Base-by-base conservation (phyloP, 2,797 vertebrate species). In the Myiotriccus ornatus region DNA sequence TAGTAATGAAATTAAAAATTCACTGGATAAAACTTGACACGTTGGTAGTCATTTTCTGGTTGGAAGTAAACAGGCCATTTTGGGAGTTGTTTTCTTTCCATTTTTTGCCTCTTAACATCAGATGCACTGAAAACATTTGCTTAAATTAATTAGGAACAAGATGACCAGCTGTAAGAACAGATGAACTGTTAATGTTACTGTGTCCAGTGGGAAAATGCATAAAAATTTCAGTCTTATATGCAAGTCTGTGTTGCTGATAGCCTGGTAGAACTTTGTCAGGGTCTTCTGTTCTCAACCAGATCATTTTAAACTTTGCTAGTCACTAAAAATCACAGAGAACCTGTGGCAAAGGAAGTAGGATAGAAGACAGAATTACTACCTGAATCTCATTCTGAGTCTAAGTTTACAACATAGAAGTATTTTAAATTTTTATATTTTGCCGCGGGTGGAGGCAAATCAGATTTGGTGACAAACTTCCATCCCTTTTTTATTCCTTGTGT, bases 11-110 rank as follows among this genome's bases (percentile, higher is more conserved):
- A 68, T 62, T 27, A 69, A 50, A 78, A 76, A 59, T 62, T 63
- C 27, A 37, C 12, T 46, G 11, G 46, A 12, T 75, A 47, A 62
- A 87, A 59, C 64, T 21, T 37, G 24, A 35, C 49, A 20, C 10
- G 11, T 14, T 46, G 12, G 2, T 63, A 55, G 39, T 68, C 0
- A 1, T 37, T 74, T 62, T 50, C 49, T 50, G 0, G 30, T 15
- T 47, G 17, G 56, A 60, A 77, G 25, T 84, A 87, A 76, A 65
- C 9, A 0, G 0, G 7, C 12, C 6, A 8, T 70, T 81, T 57
- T 23, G 44, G 3, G 28, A 71, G 14, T n/a, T 74, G 5, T 43
- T 44, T 46, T 43, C 6, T 50, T 81, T 77, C 25, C 1, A 1
- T 41, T 53, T 75, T 84, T 63, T 41, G 34, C 25, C 5, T 50